These are phyloP conservation scores for Neoarius graeffei DNA, from an alignment of 2,113 vertebrate genomes.

Conservation along the genomic window DNA sequence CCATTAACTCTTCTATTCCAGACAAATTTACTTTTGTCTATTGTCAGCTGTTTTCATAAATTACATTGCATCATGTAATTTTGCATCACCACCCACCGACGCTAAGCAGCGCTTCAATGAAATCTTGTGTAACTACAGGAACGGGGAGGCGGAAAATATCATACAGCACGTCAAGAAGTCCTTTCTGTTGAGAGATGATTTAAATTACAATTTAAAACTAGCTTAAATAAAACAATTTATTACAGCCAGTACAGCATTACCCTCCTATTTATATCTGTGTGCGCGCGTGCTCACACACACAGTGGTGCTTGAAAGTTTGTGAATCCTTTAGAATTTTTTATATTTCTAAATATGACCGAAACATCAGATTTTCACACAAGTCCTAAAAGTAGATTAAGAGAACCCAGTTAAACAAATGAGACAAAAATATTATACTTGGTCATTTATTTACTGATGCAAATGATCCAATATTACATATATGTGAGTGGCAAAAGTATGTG, in stretches of 20 bases:
- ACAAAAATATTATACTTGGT: too few species aligned
- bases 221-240: neutral
- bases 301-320: too few species aligned
- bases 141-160: conserved; percentile 96
- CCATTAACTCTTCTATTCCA: neutral
- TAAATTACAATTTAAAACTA: neutral
- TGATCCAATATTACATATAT: too few species aligned
- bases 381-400: too few species aligned
- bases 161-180: conserved; percentile 92
- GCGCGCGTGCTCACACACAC: too few species aligned
- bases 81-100: conserved; percentile 79
- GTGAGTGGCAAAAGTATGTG: too few species aligned
- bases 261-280: neutral
- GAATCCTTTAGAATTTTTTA: too few species aligned
- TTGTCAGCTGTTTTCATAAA: neutral
- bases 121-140: conserved; percentile 90
- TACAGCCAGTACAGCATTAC: neutral
- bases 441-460: too few species aligned
- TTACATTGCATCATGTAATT: neutral
- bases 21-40: neutral
- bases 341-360: too few species aligned
- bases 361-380: too few species aligned
- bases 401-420: too few species aligned
- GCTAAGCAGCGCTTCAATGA: conserved; percentile 92
- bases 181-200: conserved; percentile 73